These are phyloP conservation scores for Rhynchonycteris naso DNA, from an alignment of 2,797 vertebrate species.

Conservation along the genomic window DNA sequence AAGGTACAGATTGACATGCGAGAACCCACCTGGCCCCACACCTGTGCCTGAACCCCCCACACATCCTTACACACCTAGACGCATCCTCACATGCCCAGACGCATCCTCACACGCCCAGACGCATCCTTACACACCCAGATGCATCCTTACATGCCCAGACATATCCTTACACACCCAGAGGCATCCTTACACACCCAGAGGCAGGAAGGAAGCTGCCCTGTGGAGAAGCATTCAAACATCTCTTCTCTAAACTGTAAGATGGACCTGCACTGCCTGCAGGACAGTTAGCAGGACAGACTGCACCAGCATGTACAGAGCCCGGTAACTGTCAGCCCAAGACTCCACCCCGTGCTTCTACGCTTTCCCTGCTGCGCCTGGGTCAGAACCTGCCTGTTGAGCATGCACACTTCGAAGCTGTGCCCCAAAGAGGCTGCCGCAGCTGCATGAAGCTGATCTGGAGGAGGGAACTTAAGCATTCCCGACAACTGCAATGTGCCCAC, in stretches of 20 bases:
- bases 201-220: not conserved
- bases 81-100: not conserved
- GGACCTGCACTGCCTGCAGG: not conserved
- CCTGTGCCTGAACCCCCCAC: not conserved
- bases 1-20: not conserved
- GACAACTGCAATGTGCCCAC: fast-evolving
- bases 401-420: not conserved
- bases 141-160: not conserved
- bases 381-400: not conserved
- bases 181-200: not conserved
- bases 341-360: too few relatives aligned
- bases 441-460: not conserved
- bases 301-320: not conserved
- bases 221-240: not conserved
- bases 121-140: not conserved
- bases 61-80: not conserved
- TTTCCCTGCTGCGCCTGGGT: not conserved
- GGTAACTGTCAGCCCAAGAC: not conserved
- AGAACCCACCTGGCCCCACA: not conserved
- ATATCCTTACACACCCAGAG: too few relatives aligned
- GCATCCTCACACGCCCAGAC: not conserved
- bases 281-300: not conserved
- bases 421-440: not conserved
- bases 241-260: not conserved
- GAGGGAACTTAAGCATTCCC: not conserved